Conservation (phyloP, 2,797 vertebrate genomes). For the Synanceia verrucosa region DNA sequence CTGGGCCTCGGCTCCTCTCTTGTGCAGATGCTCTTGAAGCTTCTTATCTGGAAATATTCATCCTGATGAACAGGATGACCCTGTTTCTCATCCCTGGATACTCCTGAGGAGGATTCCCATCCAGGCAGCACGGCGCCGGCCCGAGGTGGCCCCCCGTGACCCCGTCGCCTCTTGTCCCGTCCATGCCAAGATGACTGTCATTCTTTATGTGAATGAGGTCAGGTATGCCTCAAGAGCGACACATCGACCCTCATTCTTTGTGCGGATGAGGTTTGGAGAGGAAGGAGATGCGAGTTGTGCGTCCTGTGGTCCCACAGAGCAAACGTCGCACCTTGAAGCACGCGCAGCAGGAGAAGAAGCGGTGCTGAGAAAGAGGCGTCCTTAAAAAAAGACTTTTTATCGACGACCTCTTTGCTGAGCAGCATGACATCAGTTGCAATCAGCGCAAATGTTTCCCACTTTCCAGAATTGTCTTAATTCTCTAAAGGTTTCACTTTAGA, state of each 20-base stretch:
- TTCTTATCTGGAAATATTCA: conserved; percentile 82
- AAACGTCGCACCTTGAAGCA: conserved; percentile 74
- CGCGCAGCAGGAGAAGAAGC: conserved; percentile 83
- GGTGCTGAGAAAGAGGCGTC: conserved; percentile 79
- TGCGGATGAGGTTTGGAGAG: conserved; percentile 87
- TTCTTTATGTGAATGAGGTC: conserved; percentile 84
- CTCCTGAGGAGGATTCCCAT: conserved; percentile 84
- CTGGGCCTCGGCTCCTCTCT: conserved; percentile 42
- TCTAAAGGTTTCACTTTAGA: conserved; percentile 82
- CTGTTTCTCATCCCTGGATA: conserved; percentile 87
- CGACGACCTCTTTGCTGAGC: conserved; percentile 71
- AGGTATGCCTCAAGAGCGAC: conserved; percentile 80
- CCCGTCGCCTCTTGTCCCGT: conserved; percentile 77
- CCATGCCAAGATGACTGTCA: conserved; percentile 82
- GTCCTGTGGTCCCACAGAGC: conserved; percentile 67
- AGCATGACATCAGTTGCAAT: conserved; percentile 67
- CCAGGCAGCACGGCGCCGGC: conserved; percentile 79
- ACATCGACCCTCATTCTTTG: conserved; percentile 86
- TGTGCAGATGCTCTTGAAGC: conserved; percentile 72
- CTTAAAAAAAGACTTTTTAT: conserved; percentile 78
- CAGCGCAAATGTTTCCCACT: conserved; percentile 73
- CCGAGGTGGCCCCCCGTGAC: conserved; percentile 49
- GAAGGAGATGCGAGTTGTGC: conserved; percentile 78
- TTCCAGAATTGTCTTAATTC: conserved; percentile 80
- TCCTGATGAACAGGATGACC: conserved; percentile 76